Evolutionary conservation across 2,113 vertebrate species (phyloP), one percentile per base, ranked within the genome.

Genomic region (Pungitius pungitius): DNA sequence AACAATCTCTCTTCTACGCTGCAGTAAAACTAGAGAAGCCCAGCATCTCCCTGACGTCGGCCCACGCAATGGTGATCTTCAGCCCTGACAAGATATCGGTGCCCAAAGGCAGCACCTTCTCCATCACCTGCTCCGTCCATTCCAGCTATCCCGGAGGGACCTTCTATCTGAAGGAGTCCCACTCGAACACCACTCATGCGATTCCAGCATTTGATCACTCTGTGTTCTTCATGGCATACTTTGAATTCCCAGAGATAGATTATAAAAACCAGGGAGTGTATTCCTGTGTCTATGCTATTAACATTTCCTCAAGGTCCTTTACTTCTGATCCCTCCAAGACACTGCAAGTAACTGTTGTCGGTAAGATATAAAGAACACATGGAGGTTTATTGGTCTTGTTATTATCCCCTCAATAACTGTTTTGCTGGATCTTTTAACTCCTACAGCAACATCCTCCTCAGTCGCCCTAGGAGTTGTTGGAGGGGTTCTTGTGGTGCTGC

Each of bases 1-100:
- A 55, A 55, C 33, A 60, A 3, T 47, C 4, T 33, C 4, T 60
- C 20, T 49, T 82, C 26, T 62, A 1, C 15, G 69, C 7, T 68
- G n/a, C 73, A 92, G 91, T 90, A 42, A 84, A 49, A 14, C 10
- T 92, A 66, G 90, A 89, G 18, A 80, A n/a, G 9, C 91, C 91
- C 66, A 81, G 17, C 30, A 83, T 92, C 63, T 82, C 87, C 39
- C 45, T 92, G 56, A 56, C 83, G 0, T 88, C 90, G 14, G 77
- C 79, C 27, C 62, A 89, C 33, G 40, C 80, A 3, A 86, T 89
- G 87, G 82, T 90, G 81, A 39, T 86, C 58, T 90, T 77, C 84
- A 87, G 64, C 58, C 90, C 90, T 0, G 83, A 87, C 2, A 76
- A 69, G 74, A 57, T 90, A 59, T 74, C 88, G 0, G 47, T 91